A percentile compares a stretch with the other conserved stretches of the same genome.
phyloP scores from a whole-genome alignment of 2,797 vertebrate genomes.

The Emys orbicularis region DNA sequence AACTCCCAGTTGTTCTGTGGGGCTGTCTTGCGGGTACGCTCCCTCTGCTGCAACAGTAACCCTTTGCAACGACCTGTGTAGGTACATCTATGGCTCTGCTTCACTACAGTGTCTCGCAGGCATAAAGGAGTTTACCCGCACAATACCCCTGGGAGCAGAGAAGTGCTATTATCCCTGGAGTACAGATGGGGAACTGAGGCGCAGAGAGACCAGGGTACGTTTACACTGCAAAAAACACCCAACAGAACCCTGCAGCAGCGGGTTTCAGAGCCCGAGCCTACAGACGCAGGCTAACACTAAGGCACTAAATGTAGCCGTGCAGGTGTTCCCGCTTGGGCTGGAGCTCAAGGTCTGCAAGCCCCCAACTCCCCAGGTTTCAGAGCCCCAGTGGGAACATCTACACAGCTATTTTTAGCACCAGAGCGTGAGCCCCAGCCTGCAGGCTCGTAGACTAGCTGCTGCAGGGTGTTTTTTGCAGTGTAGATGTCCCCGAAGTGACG shows the following conservation, averaged over 20 bases:
- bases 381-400: neutral
- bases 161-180: neutral
- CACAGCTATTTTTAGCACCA: neutral
- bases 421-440: neutral
- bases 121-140: neutral
- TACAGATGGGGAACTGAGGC: neutral
- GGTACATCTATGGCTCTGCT: neutral
- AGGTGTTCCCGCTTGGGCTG: neutral
- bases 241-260: neutral
- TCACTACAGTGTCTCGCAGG: neutral
- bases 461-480: neutral
- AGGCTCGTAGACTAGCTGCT: neutral
- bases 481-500: neutral
- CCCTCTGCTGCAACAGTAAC: neutral
- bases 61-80: neutral
- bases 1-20: neutral
- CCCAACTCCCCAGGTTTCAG: neutral
- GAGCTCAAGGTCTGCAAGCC: no score
- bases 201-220: neutral
- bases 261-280: neutral
- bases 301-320: neutral
- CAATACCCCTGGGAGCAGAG: neutral
- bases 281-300: neutral
- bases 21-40: accelerated
- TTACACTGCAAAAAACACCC: neutral